A percentile compares a stretch with the other conserved stretches of the same genome.
phyloP scores from a whole-genome alignment of 2,888 invertebrate genomes.

The Sesia bembeciformis region DNA sequence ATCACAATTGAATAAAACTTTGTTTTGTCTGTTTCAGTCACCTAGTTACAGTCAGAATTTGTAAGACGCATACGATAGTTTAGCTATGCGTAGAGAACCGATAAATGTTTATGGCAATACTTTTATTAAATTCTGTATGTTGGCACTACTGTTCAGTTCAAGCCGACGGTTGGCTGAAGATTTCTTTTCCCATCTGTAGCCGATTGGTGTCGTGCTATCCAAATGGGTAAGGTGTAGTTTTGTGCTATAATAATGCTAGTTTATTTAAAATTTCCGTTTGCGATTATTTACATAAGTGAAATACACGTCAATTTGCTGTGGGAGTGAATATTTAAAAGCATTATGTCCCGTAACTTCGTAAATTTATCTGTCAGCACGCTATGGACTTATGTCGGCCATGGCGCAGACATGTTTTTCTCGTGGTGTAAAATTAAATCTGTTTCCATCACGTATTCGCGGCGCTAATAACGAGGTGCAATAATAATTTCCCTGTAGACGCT shows the following conservation, averaged over 20 bases:
- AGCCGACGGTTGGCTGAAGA: conserved; percentile 49
- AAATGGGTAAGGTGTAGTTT: conserved; percentile 71
- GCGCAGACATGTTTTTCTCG: conserved; percentile 75
- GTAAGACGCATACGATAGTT: too few relatives aligned
- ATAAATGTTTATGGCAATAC: conserved; percentile 16
- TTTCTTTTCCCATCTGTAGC: conserved; percentile 74
- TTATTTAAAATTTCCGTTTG: conserved; percentile 27
- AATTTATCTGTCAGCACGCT: conserved; percentile 29
- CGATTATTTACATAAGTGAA: conserved; percentile 30
- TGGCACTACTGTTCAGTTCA: conserved; percentile 43
- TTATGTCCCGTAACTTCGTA: conserved; percentile 5
- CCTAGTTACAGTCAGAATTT: too few relatives aligned
- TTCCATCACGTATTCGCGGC: conserved; percentile 43
- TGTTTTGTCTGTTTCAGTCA: too few relatives aligned
- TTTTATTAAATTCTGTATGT: conserved; percentile 24
- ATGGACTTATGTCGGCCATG: conserved; percentile 61
- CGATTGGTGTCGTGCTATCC: conserved; percentile 73
- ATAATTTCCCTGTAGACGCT: conserved; percentile 31
- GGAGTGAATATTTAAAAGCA: conserved; percentile 31
- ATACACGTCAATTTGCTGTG: conserved; percentile 20
- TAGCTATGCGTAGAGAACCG: too few relatives aligned
- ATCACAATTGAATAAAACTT: too few relatives aligned
- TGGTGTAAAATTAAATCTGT: conserved; percentile 62
- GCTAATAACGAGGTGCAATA: conserved; percentile 40
- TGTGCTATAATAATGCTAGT: conserved; percentile 42